These are phyloP conservation scores for Menura novaehollandiae DNA, from an alignment of 2,113 vertebrate genomes.

Conservation along the genomic window DNA sequence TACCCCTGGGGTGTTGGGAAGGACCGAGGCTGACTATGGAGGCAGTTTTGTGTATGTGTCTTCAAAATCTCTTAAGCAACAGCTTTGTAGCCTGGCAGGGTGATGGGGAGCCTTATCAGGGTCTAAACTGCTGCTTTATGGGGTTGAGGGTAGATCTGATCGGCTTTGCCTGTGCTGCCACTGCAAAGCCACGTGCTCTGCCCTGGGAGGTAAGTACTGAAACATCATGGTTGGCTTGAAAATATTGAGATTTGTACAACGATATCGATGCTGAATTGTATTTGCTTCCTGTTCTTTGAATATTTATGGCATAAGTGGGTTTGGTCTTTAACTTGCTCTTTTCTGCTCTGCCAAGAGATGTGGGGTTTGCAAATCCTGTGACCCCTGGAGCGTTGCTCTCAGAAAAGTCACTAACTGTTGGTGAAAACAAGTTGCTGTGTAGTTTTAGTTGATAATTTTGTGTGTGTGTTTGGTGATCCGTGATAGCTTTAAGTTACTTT, in stretches of 20 bases:
- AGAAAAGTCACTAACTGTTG: neutral
- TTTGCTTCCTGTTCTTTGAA: neutral
- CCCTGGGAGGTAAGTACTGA: neutral
- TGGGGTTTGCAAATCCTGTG: neutral
- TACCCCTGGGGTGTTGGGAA: neutral
- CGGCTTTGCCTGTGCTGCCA: neutral
- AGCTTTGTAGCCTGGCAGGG: neutral
- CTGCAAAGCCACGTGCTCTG: neutral
- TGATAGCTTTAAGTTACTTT: neutral
- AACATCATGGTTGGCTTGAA: neutral
- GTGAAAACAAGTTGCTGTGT: fast-evolving
- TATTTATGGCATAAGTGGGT: neutral
- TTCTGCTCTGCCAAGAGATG: neutral
- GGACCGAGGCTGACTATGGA: fast-evolving
- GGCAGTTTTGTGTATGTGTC: fast-evolving
- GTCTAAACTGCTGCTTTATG: neutral
- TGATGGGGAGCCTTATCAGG: neutral
- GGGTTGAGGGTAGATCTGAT: neutral
- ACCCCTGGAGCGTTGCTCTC: fast-evolving
- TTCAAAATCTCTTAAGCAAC: neutral
- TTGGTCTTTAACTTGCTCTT: neutral
- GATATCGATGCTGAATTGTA: fast-evolving
- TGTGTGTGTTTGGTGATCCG: fast-evolving
- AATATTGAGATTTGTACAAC: neutral
- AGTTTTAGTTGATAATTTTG: neutral